phyloP scores from a whole-genome alignment of 2,888 invertebrate genomes.

The Plemyria rubiginata region DNA sequence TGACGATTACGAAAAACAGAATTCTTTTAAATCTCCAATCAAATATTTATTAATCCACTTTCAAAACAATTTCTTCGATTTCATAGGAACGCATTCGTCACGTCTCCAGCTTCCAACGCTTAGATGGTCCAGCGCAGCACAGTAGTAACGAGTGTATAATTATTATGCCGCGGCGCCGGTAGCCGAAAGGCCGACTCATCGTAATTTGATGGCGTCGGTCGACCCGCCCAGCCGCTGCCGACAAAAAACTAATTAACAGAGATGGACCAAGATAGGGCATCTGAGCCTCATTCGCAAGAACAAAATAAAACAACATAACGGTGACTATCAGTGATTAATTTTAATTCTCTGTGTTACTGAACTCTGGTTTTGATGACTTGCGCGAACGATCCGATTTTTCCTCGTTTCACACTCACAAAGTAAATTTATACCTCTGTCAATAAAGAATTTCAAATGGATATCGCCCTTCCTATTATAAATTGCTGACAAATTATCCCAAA shows the following conservation, averaged over 20 bases:
- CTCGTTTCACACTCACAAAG: slow-evolving; percentile 22
- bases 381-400: slow-evolving; percentile 35
- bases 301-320: slow-evolving; percentile 62
- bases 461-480: slow-evolving; percentile 12
- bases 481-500: slow-evolving; percentile 15
- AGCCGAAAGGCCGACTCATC: slow-evolving; percentile 84
- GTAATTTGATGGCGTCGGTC: slow-evolving; percentile 84
- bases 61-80: slow-evolving; percentile 68
- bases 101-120: slow-evolving; percentile 46
- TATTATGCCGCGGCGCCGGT: slow-evolving; percentile 77
- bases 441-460: slow-evolving; percentile 27
- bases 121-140: slow-evolving; percentile 64
- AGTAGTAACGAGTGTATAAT: slow-evolving; percentile 85
- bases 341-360: slow-evolving; percentile 49
- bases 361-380: slow-evolving; percentile 44
- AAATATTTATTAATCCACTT: slow-evolving; percentile 54
- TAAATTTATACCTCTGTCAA: slow-evolving; percentile 28
- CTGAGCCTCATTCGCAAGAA: slow-evolving; percentile 69
- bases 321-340: slow-evolving; percentile 58
- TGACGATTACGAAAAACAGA: slow-evolving; percentile 14
- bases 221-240: slow-evolving; percentile 71
- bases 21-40: slow-evolving; percentile 37
- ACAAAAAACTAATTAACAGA: slow-evolving; percentile 85
- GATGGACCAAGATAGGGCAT: slow-evolving; percentile 66
- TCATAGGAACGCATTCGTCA: slow-evolving; percentile 65